Conservation (phyloP, 2,888 invertebrate genomes). For the Teleogryllus oceanicus region DNA sequence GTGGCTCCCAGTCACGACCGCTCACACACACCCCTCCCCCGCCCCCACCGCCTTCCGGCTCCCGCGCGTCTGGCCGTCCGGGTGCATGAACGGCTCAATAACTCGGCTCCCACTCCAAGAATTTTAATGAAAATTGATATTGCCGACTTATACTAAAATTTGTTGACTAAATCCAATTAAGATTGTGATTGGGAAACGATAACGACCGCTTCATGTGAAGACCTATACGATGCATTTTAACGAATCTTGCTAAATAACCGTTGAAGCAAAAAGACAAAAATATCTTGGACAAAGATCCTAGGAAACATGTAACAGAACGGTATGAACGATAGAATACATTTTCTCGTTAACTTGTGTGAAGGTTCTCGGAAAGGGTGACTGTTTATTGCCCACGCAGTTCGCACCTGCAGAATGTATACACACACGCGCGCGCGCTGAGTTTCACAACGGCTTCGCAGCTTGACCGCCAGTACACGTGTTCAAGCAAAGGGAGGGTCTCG, state of each 20-base stretch:
- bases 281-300: neutral
- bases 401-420: neutral
- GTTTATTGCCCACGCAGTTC: neutral
- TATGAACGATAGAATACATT: neutral
- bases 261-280: neutral
- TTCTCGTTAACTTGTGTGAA: neutral
- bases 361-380: neutral
- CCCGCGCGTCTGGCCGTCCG: too few relatives aligned
- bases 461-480: neutral
- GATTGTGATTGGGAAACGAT: neutral
- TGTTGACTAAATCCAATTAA: neutral
- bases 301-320: neutral
- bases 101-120: neutral
- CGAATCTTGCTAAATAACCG: conserved; percentile 18
- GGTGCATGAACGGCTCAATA: neutral
- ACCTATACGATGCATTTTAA: neutral
- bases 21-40: too few relatives aligned
- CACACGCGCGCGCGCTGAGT: neutral
- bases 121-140: conserved; percentile 18
- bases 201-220: conserved; percentile 5
- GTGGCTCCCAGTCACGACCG: too few relatives aligned
- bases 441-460: neutral
- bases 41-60: too few relatives aligned
- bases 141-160: neutral
- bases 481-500: neutral